Conservation (phyloP, 2,888 invertebrate species). For the Emmelina monodactyla region DNA sequence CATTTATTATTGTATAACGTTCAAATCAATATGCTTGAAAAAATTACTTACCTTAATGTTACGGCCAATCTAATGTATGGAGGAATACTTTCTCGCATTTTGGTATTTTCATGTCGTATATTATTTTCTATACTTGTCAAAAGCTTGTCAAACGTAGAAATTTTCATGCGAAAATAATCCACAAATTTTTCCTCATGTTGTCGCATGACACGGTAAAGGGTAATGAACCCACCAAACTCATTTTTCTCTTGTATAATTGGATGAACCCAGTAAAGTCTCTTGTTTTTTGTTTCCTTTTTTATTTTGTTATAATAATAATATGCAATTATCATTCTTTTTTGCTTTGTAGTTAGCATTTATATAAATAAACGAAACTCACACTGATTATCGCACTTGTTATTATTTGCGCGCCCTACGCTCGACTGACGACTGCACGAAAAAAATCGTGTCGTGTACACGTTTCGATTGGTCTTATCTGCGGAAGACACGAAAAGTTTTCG, state of each 20-base stretch:
- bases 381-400: too few species aligned
- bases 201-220: slow-evolving; percentile 4
- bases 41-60: slow-evolving; percentile 6
- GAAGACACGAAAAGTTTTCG: too few species aligned
- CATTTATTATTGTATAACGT: too few species aligned
- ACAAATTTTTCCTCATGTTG: slow-evolving; percentile 3
- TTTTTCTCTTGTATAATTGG: slow-evolving; percentile 5
- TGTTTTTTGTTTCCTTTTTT: slow-evolving; percentile 6
- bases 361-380: too few species aligned
- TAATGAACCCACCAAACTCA: slow-evolving; percentile 6
- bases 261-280: slow-evolving; percentile 6
- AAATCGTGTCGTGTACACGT: too few species aligned
- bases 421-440: too few species aligned
- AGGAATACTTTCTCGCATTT: slow-evolving; percentile 5
- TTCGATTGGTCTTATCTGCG: too few species aligned
- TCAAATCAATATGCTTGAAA: slow-evolving; percentile 6
- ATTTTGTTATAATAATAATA: slow-evolving; percentile 1
- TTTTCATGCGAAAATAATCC: slow-evolving; percentile 5
- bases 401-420: too few species aligned
- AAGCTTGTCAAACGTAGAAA: slow-evolving; percentile 3
- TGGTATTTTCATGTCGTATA: slow-evolving; percentile 3
- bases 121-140: slow-evolving; percentile 1
- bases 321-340: background rate
- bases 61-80: slow-evolving; percentile 4
- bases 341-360: too few species aligned